These are phyloP conservation scores for Pachyseris speciosa DNA, from an alignment of 64 coral and sea anemone species.

Conservation along the genomic window DNA sequence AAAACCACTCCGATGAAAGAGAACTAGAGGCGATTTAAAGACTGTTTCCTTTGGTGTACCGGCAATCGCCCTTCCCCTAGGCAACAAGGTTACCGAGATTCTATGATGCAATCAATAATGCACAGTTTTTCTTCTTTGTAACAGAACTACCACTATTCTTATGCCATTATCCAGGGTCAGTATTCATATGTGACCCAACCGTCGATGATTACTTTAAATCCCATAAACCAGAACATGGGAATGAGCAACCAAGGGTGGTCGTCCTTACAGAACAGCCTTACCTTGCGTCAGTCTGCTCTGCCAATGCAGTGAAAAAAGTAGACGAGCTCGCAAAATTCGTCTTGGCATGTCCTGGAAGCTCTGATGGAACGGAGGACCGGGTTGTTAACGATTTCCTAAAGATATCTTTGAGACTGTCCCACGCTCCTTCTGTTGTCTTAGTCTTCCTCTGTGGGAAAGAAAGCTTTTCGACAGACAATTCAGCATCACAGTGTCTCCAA, in stretches of 20 bases:
- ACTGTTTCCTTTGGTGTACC: too few relatives aligned
- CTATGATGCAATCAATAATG: too few relatives aligned
- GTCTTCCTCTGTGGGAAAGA: background rate
- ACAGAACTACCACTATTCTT: conserved; percentile 49
- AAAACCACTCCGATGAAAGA: too few relatives aligned
- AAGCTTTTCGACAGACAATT: background rate
- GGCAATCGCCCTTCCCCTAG: too few relatives aligned
- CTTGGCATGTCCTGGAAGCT: background rate
- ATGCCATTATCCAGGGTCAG: conserved; percentile 34
- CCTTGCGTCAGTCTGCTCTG: conserved; percentile 53
- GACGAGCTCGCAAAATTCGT: background rate
- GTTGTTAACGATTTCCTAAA: background rate
- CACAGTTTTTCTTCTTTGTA: background rate
- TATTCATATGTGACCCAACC: conserved; percentile 48
- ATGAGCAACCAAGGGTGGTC: conserved; percentile 60
- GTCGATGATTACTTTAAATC: conserved; percentile 39
- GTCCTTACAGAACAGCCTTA: conserved; percentile 51
- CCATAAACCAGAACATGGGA: conserved; percentile 33
- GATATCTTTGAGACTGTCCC: background rate
- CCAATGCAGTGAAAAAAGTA: conserved; percentile 7
- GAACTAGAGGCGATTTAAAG: too few relatives aligned
- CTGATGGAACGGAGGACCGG: background rate
- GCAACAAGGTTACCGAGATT: too few relatives aligned
- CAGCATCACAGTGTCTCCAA: background rate
- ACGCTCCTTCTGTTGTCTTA: conserved; percentile 27